Evolutionary conservation across 2,797 vertebrate species (phyloP), one percentile per base, ranked within the genome.

Genomic region (Dicrostonyx torquatus): DNA sequence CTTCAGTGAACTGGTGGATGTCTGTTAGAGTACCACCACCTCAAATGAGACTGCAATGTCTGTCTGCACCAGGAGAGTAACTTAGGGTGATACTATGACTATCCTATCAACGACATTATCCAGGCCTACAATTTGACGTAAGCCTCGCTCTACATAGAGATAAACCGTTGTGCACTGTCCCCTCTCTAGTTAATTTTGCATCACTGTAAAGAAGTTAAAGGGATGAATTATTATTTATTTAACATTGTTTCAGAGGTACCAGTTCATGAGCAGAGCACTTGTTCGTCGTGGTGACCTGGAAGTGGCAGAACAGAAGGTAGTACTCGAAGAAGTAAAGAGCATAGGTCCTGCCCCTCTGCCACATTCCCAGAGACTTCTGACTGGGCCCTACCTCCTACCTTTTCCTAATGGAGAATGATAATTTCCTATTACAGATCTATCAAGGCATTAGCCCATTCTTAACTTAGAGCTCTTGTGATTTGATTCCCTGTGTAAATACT

Each of bases 131-230:
- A 76, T 26, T 43, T 58, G 64, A 20, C 45, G 6, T 86, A 66
- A 13, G 20, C n/a, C 62, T 92, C 29, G 34, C 64, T 92, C 77
- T 77, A 40, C 93, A 26, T 95, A 45, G 12, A 94, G 45, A 75
- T 73, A 62, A 43, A 79, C 2, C 53, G 11, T 72, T 70, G 4
- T 43, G 55, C 60, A 4, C 76, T 18, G 60, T 58, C n/a, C 45
- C 50, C 37, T 50, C 48, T 53, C 13, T 50, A 40, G 6, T 45
- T 83, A 83, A 34, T 86, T 70, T 85, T 37, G 31, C 13, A 86
- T 70, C 22, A 8, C 34, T 86, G 48, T 48, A 34, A 37, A 50
- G n/a, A 86, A 37, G 6, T 18, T 86, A 53, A 26, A 37, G 7
- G 31, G 13, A 70, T 17, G 20, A 70, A 2, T 34, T 84, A 22